Evolutionary conservation across 2,888 invertebrate species (phyloP).

Genomic region (Saturnia japonica): DNA sequence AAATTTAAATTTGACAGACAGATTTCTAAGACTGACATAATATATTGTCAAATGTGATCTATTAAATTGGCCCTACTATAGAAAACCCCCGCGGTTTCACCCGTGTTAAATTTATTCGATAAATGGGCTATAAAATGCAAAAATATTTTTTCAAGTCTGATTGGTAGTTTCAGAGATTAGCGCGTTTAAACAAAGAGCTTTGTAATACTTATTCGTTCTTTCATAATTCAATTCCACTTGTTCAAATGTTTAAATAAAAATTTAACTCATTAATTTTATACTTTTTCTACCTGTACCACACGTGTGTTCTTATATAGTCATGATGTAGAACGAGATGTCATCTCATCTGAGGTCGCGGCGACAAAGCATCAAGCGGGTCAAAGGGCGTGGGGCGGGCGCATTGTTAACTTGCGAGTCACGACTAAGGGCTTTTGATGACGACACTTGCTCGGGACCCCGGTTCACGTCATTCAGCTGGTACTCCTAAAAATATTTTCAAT

Average conservation of each 20-base stretch:
- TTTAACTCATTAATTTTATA: neutral
- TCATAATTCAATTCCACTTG: too few relatives aligned
- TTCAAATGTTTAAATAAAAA: neutral
- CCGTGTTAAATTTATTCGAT: too few relatives aligned
- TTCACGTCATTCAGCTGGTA: conserved; percentile 35
- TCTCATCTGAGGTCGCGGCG: conserved; percentile 66
- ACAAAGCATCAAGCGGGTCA: conserved; percentile 76
- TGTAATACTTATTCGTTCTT: too few relatives aligned
- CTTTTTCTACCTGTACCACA: conserved; percentile 8
- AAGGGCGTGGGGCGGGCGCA: conserved; percentile 68
- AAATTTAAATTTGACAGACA: too few relatives aligned
- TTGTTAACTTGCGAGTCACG: conserved; percentile 76
- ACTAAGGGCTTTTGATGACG: conserved; percentile 74
- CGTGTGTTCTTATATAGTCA: conserved; percentile 14
- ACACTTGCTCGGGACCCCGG: conserved; percentile 48
- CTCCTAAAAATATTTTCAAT: conserved; percentile 8
- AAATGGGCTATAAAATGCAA: too few relatives aligned
- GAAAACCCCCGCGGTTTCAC: too few relatives aligned
- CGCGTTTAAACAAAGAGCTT: too few relatives aligned
- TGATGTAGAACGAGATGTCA: conserved; percentile 59
- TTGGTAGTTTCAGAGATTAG: too few relatives aligned
- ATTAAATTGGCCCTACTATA: too few relatives aligned
- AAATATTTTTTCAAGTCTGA: too few relatives aligned
- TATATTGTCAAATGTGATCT: too few relatives aligned
- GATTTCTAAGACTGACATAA: too few relatives aligned